Conservation (phyloP, 2,888 invertebrate genomes). For the Apamea anceps region DNA sequence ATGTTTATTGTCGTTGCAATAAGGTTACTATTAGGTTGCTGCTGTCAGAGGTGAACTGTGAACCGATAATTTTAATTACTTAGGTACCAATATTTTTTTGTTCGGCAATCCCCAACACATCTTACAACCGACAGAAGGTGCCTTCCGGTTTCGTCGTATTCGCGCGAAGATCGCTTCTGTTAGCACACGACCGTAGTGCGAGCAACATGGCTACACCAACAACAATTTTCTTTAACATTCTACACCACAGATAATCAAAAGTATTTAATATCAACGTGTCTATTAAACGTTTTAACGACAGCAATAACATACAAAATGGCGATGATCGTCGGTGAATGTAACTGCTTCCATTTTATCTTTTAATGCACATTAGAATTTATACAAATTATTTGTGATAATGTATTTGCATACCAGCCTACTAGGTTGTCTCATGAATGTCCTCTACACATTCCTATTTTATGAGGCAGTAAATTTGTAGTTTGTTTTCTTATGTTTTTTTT, state of each 20-base stretch:
- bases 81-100: not conserved
- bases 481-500: not conserved
- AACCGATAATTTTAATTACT: not conserved
- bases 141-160: not conserved
- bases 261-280: slow-evolving; percentile 43
- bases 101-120: not conserved
- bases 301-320: slow-evolving; percentile 39
- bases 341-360: slow-evolving; percentile 41
- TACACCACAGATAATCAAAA: slow-evolving; percentile 23
- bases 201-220: not conserved
- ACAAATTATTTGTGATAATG: slow-evolving; percentile 44
- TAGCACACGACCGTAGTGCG: not conserved
- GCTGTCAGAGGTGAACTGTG: too few relatives aligned
- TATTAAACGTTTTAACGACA: slow-evolving; percentile 33
- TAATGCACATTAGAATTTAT: slow-evolving; percentile 45
- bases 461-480: slow-evolving; percentile 13
- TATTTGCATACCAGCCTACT: slow-evolving; percentile 44
- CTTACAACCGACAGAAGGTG: not conserved
- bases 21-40: too few relatives aligned
- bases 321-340: slow-evolving; percentile 21
- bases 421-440: slow-evolving; percentile 7
- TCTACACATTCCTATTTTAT: slow-evolving; percentile 38
- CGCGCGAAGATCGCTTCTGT: not conserved
- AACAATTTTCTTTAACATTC: slow-evolving; percentile 5
- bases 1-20: not conserved